A percentile compares a stretch with the other conserved stretches of the same genome.
Evolutionary conservation across 37 sponge, comb jelly and placozoan species (phyloP).

Genomic region (Corticium candelabrum): DNA sequence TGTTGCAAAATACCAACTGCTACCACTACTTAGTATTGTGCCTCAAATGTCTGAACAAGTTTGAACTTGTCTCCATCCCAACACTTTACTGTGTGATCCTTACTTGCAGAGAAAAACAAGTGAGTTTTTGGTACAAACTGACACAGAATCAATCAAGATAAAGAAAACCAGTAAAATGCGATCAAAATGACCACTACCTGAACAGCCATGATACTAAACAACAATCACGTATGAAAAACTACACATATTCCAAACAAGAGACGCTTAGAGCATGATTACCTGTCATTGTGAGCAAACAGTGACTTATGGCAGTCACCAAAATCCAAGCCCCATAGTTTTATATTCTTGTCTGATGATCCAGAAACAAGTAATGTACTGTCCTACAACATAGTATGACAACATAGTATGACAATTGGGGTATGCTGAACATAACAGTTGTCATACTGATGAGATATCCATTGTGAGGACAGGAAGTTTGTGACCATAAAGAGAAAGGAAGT

Average conservation of each 20-base stretch:
- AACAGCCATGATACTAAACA: conserved; percentile 1
- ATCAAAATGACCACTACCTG: neutral
- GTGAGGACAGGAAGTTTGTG: conserved; percentile 92
- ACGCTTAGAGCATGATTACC: no score
- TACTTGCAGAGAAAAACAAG: conserved; percentile 82
- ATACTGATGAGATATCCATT: conserved; percentile 91
- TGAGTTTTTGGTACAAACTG: conserved; percentile 87
- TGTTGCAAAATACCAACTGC: neutral
- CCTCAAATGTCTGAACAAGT: conserved; percentile 70
- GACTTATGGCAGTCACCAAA: conserved; percentile 97
- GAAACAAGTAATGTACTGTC: conserved; percentile 81
- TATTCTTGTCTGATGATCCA: conserved; percentile 91
- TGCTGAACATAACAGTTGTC: neutral
- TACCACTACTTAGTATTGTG: neutral
- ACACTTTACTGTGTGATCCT: conserved; percentile 78
- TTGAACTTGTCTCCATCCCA: conserved; percentile 95
- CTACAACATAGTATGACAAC: conserved; percentile 14
- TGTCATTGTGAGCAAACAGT: conserved; percentile 92
- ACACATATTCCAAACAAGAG: no score
- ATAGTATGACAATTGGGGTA: neutral
- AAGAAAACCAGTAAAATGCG: neutral
- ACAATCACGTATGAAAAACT: no score
- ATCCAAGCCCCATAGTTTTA: conserved; percentile 93
- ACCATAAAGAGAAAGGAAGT: conserved; percentile 89
- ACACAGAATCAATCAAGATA: neutral